Evolutionary conservation across 53 echinoderm and acorn worm genomes (phyloP).

Genomic region (Paracentrotus lividus): DNA sequence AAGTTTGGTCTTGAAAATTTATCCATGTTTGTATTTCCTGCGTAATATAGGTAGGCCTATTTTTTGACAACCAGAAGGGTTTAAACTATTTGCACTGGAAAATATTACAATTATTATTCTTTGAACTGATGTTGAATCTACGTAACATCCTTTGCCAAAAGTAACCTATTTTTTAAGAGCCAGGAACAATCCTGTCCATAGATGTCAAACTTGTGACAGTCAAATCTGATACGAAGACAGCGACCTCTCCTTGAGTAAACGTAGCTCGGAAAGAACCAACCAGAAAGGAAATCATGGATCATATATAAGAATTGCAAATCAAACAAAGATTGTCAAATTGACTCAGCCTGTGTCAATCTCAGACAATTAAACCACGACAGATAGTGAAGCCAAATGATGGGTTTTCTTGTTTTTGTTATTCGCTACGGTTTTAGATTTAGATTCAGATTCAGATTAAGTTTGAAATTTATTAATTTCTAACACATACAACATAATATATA

Average conservation of each 20-base stretch:
- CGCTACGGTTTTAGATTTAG: too few species aligned
- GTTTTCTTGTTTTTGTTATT: neutral
- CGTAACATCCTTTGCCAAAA: neutral
- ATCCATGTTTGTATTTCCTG: too few species aligned
- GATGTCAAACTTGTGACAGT: neutral
- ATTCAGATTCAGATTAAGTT: too few species aligned
- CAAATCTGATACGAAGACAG: neutral
- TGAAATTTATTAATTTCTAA: too few species aligned
- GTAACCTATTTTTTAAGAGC: neutral
- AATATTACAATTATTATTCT: too few species aligned
- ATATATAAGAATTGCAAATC: conserved; percentile 10
- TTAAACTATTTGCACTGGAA: too few species aligned
- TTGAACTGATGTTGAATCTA: neutral
- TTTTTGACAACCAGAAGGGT: too few species aligned
- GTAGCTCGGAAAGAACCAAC: neutral
- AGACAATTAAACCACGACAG: neutral
- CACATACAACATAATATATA: too few species aligned
- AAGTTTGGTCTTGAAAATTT: too few species aligned
- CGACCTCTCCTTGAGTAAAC: neutral
- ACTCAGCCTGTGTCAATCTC: conserved; percentile 1
- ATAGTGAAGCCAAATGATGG: neutral
- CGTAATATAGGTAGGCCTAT: too few species aligned
- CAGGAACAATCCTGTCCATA: neutral
- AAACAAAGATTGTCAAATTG: neutral
- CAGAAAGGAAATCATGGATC: neutral